A percentile compares a stretch with the other conserved stretches of the same genome.
phyloP scores from a whole-genome alignment of 1,140 invertebrate genomes.

The Zaprionus kolodkinae region DNA sequence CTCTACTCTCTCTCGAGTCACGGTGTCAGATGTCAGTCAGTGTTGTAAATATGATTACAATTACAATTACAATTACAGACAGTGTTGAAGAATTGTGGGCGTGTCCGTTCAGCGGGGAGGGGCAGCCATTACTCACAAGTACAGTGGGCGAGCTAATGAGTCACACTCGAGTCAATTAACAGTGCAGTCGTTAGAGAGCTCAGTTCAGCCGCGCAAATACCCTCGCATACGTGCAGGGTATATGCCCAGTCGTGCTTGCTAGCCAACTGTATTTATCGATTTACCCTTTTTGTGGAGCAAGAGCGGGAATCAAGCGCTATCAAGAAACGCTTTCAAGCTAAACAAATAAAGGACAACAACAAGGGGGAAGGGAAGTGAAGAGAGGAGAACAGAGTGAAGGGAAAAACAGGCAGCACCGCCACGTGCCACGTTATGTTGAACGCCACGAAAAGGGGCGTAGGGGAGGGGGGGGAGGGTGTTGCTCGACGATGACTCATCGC shows the following conservation, averaged over 20 bases:
- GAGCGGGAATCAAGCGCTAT: constrained; percentile 52
- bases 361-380: constrained; percentile 35
- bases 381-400: not conserved
- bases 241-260: not conserved
- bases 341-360: constrained; percentile 59
- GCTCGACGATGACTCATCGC: constrained; percentile 69
- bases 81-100: constrained; percentile 8
- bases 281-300: constrained; percentile 25
- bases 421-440: not conserved
- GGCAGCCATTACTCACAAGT: constrained; percentile 20
- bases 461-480: not conserved
- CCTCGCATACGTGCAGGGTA: not conserved
- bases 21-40: constrained; percentile 68
- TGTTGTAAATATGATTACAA: constrained; percentile 59
- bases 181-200: not conserved
- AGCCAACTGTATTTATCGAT: constrained; percentile 19
- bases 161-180: constrained; percentile 48
- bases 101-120: not conserved
- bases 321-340: constrained; percentile 67
- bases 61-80: constrained; percentile 53
- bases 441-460: not conserved
- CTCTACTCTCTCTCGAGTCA: not conserved
- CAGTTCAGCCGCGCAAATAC: not conserved
- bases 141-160: constrained; percentile 22
- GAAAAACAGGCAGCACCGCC: not conserved